Evolutionary conservation across 2,888 invertebrate genomes (phyloP).

Genomic region (Nebria salina): DNA sequence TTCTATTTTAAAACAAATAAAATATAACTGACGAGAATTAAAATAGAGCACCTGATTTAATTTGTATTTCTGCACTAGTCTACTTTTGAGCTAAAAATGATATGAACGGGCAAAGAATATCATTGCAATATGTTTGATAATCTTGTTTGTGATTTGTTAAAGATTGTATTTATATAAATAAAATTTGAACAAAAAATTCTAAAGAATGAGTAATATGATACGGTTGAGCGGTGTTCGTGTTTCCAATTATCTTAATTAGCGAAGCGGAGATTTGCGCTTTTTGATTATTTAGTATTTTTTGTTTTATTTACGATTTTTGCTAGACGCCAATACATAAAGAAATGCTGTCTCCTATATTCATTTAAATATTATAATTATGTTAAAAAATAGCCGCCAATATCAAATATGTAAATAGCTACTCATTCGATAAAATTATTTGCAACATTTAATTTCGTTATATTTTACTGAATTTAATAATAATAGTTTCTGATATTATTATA

Average conservation of each 20-base stretch:
- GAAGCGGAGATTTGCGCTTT: conserved; percentile 44
- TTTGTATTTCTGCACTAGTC: too few species aligned
- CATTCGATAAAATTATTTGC: too few species aligned
- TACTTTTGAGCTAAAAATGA: too few species aligned
- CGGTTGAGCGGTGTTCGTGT: conserved; percentile 40
- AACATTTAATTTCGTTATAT: too few species aligned
- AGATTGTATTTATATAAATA: background rate
- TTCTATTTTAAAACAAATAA: conserved; percentile 25
- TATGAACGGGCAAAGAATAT: too few species aligned
- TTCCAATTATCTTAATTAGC: conserved; percentile 45
- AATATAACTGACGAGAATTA: too few species aligned
- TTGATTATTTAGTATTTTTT: conserved; percentile 23
- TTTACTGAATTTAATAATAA: too few species aligned
- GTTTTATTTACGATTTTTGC: background rate
- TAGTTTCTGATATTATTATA: too few species aligned
- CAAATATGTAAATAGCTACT: too few species aligned
- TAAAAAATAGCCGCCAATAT: background rate
- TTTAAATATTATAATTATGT: background rate
- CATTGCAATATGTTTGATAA: too few species aligned
- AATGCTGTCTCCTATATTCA: background rate
- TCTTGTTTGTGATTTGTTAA: background rate
- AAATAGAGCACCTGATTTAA: too few species aligned
- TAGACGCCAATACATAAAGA: background rate
- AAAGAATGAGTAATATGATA: conserved; percentile 33
- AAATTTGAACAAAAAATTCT: background rate